Conservation (phyloP, 2,113 vertebrate genomes). For the Rafetus swinhoei region DNA sequence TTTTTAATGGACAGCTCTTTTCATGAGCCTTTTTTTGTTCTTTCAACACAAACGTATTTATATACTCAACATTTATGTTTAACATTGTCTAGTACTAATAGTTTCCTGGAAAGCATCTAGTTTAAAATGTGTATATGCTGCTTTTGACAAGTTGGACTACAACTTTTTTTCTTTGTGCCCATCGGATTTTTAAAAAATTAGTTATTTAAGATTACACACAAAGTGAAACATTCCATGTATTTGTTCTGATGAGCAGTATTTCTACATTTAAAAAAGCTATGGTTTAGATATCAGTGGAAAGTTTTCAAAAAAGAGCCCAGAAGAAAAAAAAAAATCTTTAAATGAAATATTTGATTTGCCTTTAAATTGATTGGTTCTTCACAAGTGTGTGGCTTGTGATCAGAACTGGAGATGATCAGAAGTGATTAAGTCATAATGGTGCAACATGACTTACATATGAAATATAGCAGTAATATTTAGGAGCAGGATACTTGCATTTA, state of each 20-base stretch:
- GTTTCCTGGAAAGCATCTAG: not conserved
- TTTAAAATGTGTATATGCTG: not conserved
- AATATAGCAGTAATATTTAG: not conserved
- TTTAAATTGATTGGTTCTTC: conserved; percentile 24
- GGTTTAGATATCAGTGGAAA: not conserved
- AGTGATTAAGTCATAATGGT: fast-evolving
- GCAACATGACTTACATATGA: conserved; percentile 11
- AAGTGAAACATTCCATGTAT: not conserved
- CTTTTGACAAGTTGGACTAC: not conserved
- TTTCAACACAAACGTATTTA: not conserved
- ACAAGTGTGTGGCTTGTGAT: not conserved
- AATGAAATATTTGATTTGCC: not conserved
- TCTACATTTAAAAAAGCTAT: not conserved
- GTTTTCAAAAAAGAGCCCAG: not conserved
- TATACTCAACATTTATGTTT: not conserved
- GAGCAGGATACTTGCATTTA: not conserved
- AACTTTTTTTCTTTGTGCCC: not conserved
- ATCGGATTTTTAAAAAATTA: not conserved
- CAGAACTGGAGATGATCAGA: conserved; percentile 15
- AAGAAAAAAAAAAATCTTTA: not conserved
- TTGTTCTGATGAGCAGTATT: not conserved
- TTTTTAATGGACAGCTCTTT: not conserved
- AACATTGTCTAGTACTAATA: not conserved
- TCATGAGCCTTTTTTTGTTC: not conserved
- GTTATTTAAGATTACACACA: not conserved